phyloP scores from a whole-genome alignment of 2,113 vertebrate species.

The Dinomys branickii region DNA sequence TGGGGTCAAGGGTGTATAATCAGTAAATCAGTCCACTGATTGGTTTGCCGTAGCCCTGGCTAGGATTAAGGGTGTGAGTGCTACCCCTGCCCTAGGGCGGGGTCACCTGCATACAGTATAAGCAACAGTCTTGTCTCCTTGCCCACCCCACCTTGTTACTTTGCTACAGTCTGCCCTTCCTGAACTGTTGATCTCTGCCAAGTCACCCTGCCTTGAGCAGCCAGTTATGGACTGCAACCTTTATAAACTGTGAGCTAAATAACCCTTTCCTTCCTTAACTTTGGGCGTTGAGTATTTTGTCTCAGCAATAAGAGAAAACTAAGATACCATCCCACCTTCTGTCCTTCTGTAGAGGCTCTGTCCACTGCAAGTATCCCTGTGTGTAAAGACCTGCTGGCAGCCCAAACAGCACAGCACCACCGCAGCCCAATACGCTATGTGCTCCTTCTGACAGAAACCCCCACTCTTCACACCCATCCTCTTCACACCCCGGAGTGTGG shows the following conservation, averaged over 20 bases:
- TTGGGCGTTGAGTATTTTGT: not conserved
- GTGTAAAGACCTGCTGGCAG: not conserved
- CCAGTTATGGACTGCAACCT: not conserved
- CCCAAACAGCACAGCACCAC: not conserved
- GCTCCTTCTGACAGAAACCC: not conserved
- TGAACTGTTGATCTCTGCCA: not conserved
- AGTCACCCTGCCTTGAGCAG: not conserved
- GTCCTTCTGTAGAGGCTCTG: not conserved
- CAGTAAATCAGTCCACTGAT: not conserved
- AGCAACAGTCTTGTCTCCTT: not conserved
- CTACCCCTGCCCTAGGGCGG: not conserved
- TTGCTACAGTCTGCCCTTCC: not conserved
- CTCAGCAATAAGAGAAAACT: not conserved
- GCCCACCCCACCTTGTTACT: not conserved
- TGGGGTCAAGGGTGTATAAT: not conserved
- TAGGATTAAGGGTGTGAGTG: not conserved
- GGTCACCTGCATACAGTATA: not conserved
- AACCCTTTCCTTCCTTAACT: not conserved
- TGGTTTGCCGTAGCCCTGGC: not conserved
- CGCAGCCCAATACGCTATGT: not conserved
- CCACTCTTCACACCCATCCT: not conserved
- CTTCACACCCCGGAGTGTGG: not conserved
- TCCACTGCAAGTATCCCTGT: rapidly evolving
- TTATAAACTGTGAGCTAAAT: not conserved
- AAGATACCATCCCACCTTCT: not conserved